Evolutionary conservation across 2,888 invertebrate genomes (phyloP).

Genomic region (Malacosoma neustria): DNA sequence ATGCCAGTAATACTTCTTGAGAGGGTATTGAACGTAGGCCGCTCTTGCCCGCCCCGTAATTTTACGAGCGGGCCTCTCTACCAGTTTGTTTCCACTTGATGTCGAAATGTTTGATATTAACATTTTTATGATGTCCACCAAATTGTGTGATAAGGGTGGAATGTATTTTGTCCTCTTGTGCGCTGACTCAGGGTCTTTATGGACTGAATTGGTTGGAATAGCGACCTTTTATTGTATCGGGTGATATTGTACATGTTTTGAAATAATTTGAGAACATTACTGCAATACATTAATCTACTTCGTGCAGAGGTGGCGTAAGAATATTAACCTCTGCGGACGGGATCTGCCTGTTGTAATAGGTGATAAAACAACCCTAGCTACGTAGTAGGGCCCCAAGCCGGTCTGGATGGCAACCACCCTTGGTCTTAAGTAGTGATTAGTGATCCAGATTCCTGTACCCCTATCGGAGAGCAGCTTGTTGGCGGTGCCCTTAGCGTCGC

Average conservation of each 20-base stretch:
- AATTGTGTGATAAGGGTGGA: constrained; percentile 23
- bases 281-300: background rate
- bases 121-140: constrained; percentile 36
- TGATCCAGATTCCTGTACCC: background rate
- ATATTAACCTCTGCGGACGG: background rate
- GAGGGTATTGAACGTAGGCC: constrained; percentile 59
- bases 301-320: background rate
- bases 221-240: background rate
- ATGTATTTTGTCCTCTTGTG: constrained; percentile 12
- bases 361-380: background rate
- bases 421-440: background rate
- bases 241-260: background rate
- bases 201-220: background rate
- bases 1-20: constrained; percentile 68
- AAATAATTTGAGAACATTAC: background rate
- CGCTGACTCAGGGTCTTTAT: background rate
- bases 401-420: background rate
- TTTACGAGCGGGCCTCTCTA: constrained; percentile 43
- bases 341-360: background rate
- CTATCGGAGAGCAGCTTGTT: background rate
- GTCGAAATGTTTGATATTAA: constrained; percentile 38
- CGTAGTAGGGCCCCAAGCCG: background rate
- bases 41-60: constrained; percentile 43
- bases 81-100: constrained; percentile 43
- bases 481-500: background rate